Percentiles rank a stretch among this genome's conserved stretches.
Conservation (phyloP, 2,888 invertebrate species). For the Plagiodera versicolora region DNA sequence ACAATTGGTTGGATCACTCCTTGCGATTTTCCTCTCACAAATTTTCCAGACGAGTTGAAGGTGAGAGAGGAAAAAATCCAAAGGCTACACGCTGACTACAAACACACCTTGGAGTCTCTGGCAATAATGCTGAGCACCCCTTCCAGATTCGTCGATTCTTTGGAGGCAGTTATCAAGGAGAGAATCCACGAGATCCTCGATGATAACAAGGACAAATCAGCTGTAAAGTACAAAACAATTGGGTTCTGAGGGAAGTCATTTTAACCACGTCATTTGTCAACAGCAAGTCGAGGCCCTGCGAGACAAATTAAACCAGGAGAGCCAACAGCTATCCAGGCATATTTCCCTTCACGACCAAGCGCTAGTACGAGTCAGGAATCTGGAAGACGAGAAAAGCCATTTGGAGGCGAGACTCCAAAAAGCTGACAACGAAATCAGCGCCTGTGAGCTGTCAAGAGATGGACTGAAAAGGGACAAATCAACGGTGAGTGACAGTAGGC, state of each 20-base stretch:
- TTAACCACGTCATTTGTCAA: slow-evolving; percentile 18
- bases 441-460: slow-evolving; percentile 72
- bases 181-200: slow-evolving; percentile 74
- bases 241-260: not conserved
- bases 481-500: no score
- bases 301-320: slow-evolving; percentile 73
- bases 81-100: slow-evolving; percentile 67
- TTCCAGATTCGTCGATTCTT: slow-evolving; percentile 73
- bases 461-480: slow-evolving; percentile 75
- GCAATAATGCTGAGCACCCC: slow-evolving; percentile 73
- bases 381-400: slow-evolving; percentile 77
- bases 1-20: no score
- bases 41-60: slow-evolving; percentile 65
- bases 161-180: slow-evolving; percentile 78
- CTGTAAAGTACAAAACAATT: slow-evolving; percentile 57
- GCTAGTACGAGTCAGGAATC: slow-evolving; percentile 63
- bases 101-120: slow-evolving; percentile 70
- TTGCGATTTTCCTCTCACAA: no score
- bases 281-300: slow-evolving; percentile 77
- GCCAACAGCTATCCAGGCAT: slow-evolving; percentile 71
- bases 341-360: slow-evolving; percentile 69
- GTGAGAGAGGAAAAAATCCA: slow-evolving; percentile 70
- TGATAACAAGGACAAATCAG: slow-evolving; percentile 75
- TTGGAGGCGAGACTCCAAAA: slow-evolving; percentile 77
- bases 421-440: slow-evolving; percentile 75